Evolutionary conservation across 2,797 vertebrate species (phyloP).

Genomic region (Myotis myotis): DNA sequence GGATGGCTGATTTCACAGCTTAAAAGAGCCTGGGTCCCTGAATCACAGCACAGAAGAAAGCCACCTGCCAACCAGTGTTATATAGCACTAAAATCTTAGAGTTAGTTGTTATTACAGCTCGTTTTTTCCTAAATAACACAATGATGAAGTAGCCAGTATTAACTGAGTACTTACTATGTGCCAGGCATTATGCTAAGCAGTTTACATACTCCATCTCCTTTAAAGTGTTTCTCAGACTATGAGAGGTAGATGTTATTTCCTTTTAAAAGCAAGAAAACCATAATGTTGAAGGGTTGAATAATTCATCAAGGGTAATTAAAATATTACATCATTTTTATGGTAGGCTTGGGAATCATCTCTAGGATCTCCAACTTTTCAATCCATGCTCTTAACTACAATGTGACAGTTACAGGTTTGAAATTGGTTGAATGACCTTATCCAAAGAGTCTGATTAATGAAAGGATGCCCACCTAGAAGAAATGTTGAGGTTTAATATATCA

Average conservation of each 20-base stretch:
- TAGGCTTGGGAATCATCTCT: neutral
- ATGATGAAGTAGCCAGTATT: neutral
- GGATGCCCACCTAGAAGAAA: neutral
- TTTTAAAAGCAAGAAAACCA: neutral
- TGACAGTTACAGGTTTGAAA: slow-evolving; percentile 35
- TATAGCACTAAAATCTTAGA: neutral
- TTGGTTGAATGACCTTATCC: slow-evolving; percentile 19
- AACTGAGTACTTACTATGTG: neutral
- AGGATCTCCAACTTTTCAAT: slow-evolving; percentile 4
- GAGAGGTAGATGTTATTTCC: neutral
- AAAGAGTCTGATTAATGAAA: slow-evolving; percentile 47
- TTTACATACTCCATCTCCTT: neutral
- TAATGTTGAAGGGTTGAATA: neutral
- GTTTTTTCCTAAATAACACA: neutral
- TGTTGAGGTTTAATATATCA: neutral
- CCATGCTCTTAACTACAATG: neutral
- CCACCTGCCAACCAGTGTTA: neutral
- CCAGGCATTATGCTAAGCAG: neutral
- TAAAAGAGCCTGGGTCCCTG: neutral
- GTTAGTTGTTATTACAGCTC: neutral
- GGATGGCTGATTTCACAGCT: neutral
- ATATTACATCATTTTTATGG: neutral
- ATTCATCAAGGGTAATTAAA: slow-evolving; percentile 4
- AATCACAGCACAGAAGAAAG: neutral
- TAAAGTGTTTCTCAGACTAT: neutral